Evolutionary conservation across 2,797 vertebrate genomes (phyloP).

Genomic region (Heterohyrax brucei): DNA sequence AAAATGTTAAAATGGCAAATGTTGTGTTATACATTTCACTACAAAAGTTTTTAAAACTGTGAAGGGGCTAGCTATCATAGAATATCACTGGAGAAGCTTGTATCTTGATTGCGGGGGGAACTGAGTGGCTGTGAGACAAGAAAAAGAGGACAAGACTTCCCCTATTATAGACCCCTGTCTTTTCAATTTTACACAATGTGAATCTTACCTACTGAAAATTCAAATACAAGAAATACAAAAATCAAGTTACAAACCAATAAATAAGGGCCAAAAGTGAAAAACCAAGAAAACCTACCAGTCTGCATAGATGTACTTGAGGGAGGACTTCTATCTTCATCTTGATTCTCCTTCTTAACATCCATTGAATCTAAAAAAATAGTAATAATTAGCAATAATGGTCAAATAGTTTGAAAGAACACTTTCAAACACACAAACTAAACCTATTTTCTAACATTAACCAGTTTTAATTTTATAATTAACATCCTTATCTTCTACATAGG

Average conservation of each 20-base stretch:
- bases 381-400: constrained; percentile 32
- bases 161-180: neutral
- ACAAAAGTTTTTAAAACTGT: neutral
- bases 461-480: constrained; percentile 70
- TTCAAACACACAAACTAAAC: constrained; percentile 49
- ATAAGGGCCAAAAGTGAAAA: neutral
- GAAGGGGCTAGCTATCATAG: neutral
- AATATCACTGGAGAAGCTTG: neutral
- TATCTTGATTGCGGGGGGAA: neutral
- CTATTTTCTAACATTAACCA: constrained; percentile 47
- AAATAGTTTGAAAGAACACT: constrained; percentile 62
- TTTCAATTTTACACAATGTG: neutral
- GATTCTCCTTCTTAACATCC: constrained; percentile 94
- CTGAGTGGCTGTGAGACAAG: neutral
- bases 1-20: neutral
- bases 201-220: neutral
- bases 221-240: neutral
- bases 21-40: neutral
- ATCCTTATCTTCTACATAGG: constrained; percentile 36
- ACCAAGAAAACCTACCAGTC: constrained; percentile 91
- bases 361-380: constrained; percentile 93
- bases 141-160: neutral
- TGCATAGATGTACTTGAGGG: constrained; percentile 89
- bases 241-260: neutral
- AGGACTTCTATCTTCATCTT: constrained; percentile 91